Conservation (phyloP, 2,113 vertebrate genomes). For the Rhabdornis inornatus region DNA sequence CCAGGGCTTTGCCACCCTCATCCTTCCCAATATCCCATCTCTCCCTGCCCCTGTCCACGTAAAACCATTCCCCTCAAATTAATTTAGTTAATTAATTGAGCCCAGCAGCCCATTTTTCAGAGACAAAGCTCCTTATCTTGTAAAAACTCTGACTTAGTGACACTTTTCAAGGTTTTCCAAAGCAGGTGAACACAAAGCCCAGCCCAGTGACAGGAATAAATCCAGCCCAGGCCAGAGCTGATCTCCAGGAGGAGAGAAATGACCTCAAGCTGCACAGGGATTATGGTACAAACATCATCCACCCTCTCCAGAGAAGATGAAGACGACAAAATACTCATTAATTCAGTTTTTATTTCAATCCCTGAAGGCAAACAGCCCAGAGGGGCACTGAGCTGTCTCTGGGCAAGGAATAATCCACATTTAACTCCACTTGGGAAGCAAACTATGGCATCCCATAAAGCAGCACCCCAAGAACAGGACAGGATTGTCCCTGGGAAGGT, state of each 20-base stretch:
- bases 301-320: background rate
- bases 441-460: background rate
- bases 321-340: background rate
- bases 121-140: background rate
- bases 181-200: background rate
- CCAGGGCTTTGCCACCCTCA: background rate
- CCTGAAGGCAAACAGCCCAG: background rate
- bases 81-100: background rate
- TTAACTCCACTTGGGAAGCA: background rate
- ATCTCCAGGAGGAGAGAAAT: background rate
- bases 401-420: background rate
- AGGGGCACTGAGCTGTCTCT: background rate
- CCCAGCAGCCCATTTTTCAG: background rate
- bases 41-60: background rate
- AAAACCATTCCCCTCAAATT: background rate
- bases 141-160: background rate
- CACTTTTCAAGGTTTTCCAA: background rate
- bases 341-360: background rate
- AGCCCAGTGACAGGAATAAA: background rate
- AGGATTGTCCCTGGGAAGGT: rapidly evolving
- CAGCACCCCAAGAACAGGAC: background rate
- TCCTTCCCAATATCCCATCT: background rate
- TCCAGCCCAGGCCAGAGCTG: background rate
- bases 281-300: background rate
- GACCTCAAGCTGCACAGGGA: background rate